phyloP scores from a whole-genome alignment of 2,113 vertebrate genomes.

The Machaerirhynchus nigripectus region DNA sequence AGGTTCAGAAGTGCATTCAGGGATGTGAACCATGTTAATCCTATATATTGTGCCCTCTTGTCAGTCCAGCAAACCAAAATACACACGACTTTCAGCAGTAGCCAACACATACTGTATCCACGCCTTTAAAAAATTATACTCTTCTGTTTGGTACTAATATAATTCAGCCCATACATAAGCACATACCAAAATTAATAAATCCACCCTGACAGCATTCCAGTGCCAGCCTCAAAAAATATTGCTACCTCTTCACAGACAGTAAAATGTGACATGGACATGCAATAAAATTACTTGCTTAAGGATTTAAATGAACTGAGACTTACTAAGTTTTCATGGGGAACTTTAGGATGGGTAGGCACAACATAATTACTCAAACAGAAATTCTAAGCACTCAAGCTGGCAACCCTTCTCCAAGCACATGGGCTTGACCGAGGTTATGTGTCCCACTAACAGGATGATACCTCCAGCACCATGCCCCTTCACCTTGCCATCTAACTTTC shows the following conservation, averaged over 20 bases:
- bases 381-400: not conserved
- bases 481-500: not conserved
- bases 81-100: not conserved
- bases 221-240: not conserved
- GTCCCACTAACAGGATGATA: not conserved
- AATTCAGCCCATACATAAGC: not conserved
- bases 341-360: not conserved
- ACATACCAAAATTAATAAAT: not conserved
- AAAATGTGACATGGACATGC: not conserved
- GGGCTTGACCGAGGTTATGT: rapidly evolving
- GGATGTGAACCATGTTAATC: not conserved
- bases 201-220: not conserved
- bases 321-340: not conserved
- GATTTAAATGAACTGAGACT: not conserved
- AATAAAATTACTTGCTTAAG: not conserved
- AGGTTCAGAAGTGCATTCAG: not conserved
- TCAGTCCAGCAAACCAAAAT: not conserved
- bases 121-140: not conserved
- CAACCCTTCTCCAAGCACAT: not conserved
- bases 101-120: not conserved
- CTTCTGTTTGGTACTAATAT: not conserved
- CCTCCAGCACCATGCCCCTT: not conserved
- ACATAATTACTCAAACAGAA: not conserved
- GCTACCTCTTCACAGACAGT: not conserved
- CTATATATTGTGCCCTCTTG: not conserved